phyloP scores from a whole-genome alignment of 2,888 invertebrate genomes.

The Gastracanthus pulcherrimus region DNA sequence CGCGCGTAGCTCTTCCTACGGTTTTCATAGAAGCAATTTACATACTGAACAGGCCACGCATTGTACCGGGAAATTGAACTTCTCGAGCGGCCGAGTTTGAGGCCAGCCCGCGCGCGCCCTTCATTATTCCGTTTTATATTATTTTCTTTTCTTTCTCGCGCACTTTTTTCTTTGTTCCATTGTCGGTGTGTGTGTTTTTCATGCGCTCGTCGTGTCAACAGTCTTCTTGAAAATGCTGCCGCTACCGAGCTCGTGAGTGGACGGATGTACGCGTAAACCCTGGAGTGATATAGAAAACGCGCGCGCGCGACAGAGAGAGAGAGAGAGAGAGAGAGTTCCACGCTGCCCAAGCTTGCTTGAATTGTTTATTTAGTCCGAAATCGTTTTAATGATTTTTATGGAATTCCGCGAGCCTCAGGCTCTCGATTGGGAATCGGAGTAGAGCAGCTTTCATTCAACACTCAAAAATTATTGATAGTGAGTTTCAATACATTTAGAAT shows the following conservation, averaged over 20 bases:
- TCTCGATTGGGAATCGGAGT: background rate
- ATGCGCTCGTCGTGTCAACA: constrained; percentile 35
- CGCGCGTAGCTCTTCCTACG: constrained; percentile 55
- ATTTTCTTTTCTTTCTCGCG: background rate
- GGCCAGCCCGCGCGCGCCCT: constrained; percentile 52
- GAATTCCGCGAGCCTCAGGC: background rate
- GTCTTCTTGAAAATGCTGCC: constrained; percentile 16
- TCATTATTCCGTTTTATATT: constrained; percentile 58
- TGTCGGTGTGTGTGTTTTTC: background rate
- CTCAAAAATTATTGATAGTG: background rate
- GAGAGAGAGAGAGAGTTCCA: background rate
- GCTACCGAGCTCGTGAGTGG: background rate
- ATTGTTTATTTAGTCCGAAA: background rate
- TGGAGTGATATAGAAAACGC: background rate
- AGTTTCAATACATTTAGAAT: no score
- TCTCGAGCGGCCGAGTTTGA: constrained; percentile 51
- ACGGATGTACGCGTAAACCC: background rate
- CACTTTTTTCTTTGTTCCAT: background rate
- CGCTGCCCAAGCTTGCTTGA: background rate
- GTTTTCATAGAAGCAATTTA: constrained; percentile 69
- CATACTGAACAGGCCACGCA: constrained; percentile 65
- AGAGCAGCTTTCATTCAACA: background rate
- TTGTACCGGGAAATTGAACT: constrained; percentile 68
- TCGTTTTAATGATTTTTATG: background rate
- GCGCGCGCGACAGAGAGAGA: background rate